Evolutionary conservation across 2,113 vertebrate genomes (phyloP).

Genomic region (Dascyllus trimaculatus): DNA sequence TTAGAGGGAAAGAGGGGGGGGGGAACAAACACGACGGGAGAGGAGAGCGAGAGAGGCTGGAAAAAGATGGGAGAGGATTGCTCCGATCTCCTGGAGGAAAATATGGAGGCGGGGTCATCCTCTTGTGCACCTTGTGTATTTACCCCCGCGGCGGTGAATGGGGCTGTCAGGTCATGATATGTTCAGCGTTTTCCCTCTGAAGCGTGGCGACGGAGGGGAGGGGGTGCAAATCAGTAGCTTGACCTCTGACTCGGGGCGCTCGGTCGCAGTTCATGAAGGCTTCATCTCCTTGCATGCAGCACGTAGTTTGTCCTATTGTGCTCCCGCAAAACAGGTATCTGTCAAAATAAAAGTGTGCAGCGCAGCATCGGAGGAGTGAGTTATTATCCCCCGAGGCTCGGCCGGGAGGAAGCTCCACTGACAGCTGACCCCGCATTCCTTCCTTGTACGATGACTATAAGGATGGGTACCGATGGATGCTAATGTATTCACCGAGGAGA

Average conservation of each 20-base stretch:
- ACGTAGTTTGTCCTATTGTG: conserved; percentile 1
- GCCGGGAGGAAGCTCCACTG: conserved; percentile 23
- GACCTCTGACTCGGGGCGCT: conserved; percentile 70
- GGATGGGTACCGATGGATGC: conserved; percentile 31
- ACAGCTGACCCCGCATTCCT: conserved; percentile 51
- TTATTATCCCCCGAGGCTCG: conserved; percentile 42
- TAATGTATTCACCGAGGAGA: conserved; percentile 41
- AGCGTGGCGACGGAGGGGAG: conserved; percentile 40
- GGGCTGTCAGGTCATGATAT: conserved; percentile 62
- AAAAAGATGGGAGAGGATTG: background rate
- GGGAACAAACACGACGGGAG: conserved; percentile 18
- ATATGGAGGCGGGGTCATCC: conserved; percentile 20
- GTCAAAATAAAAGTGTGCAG: conserved; percentile 15
- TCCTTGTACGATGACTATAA: conserved; percentile 2
- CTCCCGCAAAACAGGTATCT: conserved; percentile 10
- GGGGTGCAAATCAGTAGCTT: conserved; percentile 71
- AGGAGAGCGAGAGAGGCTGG: conserved; percentile 1
- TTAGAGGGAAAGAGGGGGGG: conserved; percentile 29
- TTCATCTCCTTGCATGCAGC: conserved; percentile 52
- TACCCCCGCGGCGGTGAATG: conserved; percentile 40
- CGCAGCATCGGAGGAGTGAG: conserved; percentile 13
- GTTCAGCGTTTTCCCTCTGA: conserved; percentile 62
- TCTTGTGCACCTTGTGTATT: conserved; percentile 42
- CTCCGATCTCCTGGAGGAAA: conserved; percentile 25
- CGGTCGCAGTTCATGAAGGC: conserved; percentile 70